A percentile compares a stretch with the other conserved stretches of the same genome.
These are phyloP conservation scores for Pogonocherus hispidulus DNA, from an alignment of 2,888 invertebrate genomes.

Conservation along the genomic window DNA sequence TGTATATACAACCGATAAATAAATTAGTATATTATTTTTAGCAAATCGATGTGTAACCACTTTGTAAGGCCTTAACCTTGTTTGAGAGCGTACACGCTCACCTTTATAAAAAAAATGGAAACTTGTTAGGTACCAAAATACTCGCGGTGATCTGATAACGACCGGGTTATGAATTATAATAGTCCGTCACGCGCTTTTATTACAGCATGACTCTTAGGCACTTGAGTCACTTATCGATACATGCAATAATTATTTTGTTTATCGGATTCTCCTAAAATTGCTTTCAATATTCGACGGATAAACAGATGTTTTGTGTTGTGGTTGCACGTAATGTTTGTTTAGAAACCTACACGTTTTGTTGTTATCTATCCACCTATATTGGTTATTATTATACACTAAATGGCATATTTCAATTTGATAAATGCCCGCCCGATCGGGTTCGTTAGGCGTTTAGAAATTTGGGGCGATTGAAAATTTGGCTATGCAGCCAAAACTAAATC, in stretches of 20 bases:
- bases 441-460: too few species aligned
- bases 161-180: conserved; percentile 5
- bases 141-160: conserved; percentile 5
- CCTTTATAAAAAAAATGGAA: not conserved
- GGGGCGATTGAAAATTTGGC: too few species aligned
- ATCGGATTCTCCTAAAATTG: conserved; percentile 7
- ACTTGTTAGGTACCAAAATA: conserved; percentile 8
- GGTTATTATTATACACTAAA: too few species aligned
- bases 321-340: not conserved
- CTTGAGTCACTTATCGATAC: conserved; percentile 1
- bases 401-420: too few species aligned
- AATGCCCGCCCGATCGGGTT: too few species aligned
- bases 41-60: conserved; percentile 3
- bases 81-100: not conserved
- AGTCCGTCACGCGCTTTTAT: conserved; percentile 7
- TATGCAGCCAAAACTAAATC: too few species aligned
- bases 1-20: not conserved
- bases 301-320: conserved; percentile 16
- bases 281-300: conserved; percentile 8
- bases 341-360: conserved; percentile 1
- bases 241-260: conserved; percentile 13
- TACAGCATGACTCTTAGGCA: conserved; percentile 12
- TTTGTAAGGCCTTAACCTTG: not conserved
- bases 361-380: not conserved
- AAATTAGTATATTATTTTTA: not conserved